Conservation (phyloP, 2,113 vertebrate species). For the Gorsachius goisagi region DNA sequence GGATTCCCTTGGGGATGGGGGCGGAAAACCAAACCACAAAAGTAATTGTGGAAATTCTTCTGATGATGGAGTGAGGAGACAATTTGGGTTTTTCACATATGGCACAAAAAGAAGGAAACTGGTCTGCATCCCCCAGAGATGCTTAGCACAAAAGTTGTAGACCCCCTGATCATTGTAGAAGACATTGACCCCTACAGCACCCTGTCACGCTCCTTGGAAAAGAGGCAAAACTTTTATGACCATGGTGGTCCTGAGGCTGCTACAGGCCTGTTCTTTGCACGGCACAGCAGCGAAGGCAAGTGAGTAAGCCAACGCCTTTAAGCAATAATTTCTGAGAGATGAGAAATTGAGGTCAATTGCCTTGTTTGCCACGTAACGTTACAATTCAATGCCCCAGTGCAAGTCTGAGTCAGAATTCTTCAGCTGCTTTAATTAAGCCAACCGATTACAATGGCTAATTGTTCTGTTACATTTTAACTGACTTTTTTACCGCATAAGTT, state of each 20-base stretch:
- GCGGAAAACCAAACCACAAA: background rate
- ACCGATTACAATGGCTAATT: background rate
- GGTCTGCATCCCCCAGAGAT: fast-evolving
- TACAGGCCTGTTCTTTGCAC: background rate
- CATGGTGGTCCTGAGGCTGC: background rate
- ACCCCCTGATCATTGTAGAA: too few species aligned
- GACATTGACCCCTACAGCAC: background rate
- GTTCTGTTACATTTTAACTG: background rate
- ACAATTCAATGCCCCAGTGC: background rate
- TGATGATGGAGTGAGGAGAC: background rate
- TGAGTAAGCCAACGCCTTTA: background rate
- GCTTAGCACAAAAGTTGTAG: fast-evolving
- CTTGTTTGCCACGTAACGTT: background rate
- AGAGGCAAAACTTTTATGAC: background rate
- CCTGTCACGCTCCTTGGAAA: background rate
- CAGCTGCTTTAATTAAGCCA: background rate
- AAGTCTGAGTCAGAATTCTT: background rate
- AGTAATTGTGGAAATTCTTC: background rate
- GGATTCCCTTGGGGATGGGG: background rate
- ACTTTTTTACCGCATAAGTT: background rate
- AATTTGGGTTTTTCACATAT: background rate
- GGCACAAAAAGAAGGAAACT: background rate
- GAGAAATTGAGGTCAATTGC: background rate
- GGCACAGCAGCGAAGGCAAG: background rate
- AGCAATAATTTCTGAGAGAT: background rate